A percentile compares a stretch with the other conserved stretches of the same genome.
phyloP scores from a whole-genome alignment of 1,140 invertebrate genomes.

The Dinoponera quadriceps region DNA sequence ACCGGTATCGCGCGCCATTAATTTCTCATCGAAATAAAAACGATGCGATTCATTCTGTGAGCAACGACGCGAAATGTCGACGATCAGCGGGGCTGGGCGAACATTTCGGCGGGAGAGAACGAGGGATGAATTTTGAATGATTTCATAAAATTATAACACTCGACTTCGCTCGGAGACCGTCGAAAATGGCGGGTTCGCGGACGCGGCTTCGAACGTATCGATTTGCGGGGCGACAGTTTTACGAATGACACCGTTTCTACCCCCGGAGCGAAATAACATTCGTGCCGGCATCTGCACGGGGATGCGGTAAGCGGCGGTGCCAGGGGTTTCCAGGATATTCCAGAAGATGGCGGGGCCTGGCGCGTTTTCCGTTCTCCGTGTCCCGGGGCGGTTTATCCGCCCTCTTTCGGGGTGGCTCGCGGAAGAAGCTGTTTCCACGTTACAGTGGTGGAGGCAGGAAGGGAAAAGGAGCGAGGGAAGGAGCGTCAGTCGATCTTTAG shows the following conservation, averaged over 20 bases:
- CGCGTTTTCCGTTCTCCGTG: constrained; percentile 38
- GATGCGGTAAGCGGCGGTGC: constrained; percentile 11
- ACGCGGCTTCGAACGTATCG: constrained; percentile 1
- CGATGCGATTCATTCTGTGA: background rate
- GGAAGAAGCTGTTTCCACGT: constrained; percentile 41
- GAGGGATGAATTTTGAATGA: background rate
- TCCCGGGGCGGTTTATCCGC: background rate
- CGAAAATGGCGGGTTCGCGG: background rate
- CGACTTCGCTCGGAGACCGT: background rate
- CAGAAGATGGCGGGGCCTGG: constrained; percentile 54
- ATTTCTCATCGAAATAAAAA: background rate
- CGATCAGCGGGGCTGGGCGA: background rate
- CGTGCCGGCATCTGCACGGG: constrained; percentile 62
- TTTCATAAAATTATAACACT: background rate
- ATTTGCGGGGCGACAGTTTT: constrained; percentile 10
- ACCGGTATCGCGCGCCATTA: background rate
- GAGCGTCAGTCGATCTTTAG: constrained; percentile 54
- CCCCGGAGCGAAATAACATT: constrained; percentile 16
- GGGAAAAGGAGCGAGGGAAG: too few relatives aligned
- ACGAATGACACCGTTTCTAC: constrained; percentile 20
- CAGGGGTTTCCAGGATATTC: constrained; percentile 28
- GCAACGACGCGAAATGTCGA: background rate
- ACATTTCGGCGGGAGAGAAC: background rate
- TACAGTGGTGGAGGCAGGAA: background rate
- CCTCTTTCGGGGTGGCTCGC: background rate